phyloP scores from a whole-genome alignment of 2,888 invertebrate genomes.

The Philereme transversata region DNA sequence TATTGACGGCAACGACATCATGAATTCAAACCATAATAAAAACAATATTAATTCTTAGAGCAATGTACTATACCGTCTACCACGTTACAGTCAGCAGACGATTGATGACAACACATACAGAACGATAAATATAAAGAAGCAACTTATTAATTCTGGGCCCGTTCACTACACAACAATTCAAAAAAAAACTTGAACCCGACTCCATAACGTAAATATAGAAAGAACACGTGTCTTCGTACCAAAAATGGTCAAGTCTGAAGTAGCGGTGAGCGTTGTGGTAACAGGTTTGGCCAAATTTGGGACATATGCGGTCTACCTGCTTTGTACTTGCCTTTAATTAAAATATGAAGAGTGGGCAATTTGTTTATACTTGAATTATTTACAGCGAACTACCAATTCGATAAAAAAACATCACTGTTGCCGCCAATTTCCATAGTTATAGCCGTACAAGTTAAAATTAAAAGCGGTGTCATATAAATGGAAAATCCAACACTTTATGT shows the following conservation, averaged over 20 bases:
- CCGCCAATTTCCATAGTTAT: neutral
- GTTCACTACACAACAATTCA: slow-evolving; percentile 38
- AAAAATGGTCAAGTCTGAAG: slow-evolving; percentile 50
- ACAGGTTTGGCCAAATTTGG: slow-evolving; percentile 63
- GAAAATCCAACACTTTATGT: no score
- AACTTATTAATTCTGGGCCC: slow-evolving; percentile 39
- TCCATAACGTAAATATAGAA: slow-evolving; percentile 49
- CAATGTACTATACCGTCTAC: slow-evolving; percentile 8
- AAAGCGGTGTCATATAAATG: no score
- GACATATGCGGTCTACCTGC: slow-evolving; percentile 33
- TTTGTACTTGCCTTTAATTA: slow-evolving; percentile 26
- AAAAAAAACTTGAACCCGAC: slow-evolving; percentile 46
- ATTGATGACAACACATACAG: slow-evolving; percentile 4
- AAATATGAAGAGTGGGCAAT: slow-evolving; percentile 15
- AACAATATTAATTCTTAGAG: neutral
- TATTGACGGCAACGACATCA: no score
- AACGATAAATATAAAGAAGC: slow-evolving; percentile 27
- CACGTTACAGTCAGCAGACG: no score
- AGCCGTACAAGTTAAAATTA: neutral
- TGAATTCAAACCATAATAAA: neutral
- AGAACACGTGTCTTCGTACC: slow-evolving; percentile 51
- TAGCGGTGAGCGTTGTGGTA: slow-evolving; percentile 53
- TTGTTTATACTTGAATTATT: neutral
- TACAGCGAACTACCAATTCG: neutral
- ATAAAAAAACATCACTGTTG: neutral